Evolutionary conservation across 1,140 invertebrate species (phyloP), one percentile per base, ranked within the genome.

Genomic region (Chlorops oryzae): DNA sequence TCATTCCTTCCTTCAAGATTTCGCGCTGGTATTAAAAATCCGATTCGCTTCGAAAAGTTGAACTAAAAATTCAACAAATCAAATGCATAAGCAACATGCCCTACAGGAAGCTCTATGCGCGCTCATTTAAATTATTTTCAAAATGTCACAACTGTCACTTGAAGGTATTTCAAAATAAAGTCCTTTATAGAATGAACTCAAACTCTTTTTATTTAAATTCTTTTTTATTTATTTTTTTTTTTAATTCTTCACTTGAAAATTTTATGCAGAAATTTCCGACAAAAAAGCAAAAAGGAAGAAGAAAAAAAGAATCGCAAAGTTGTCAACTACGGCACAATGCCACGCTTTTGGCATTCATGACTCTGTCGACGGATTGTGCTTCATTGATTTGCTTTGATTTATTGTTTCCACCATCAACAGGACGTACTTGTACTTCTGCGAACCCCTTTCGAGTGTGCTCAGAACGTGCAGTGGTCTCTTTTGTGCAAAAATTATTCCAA

Each of bases 351-450:
- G 9, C 9, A 15, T 10, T 10, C 28, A 32, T 10, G 15, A 32
- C 28, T 9, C 28, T 15, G 15, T 32, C 28, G 28, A 32, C 15
- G 9, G 9, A 15, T 15, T 32, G 9, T 32, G 28, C 9, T 32
- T 32, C 62, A 66, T 66, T 65, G 64, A 66, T 66, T 66, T 66
- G 58, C 64, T 66, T 66, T 66, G 64, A 66, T 66, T 66, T 66
- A 66, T 66, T 66, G 63, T 66, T 51, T 47, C 25, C 47, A 51
- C 51, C 37, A 56, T 63, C 61, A 61, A 61, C 58, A 47, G 56
- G 41, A 53, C 48, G 55, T 53, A 57, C 45, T 53, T n/a, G n/a
- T n/a, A n/a, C n/a, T n/a, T n/a, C n/a, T n/a, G n/a, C n/a, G n/a
- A n/a, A n/a, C n/a, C n/a, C n/a, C n/a, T n/a, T n/a, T n/a, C n/a